Evolutionary conservation across 2,113 vertebrate genomes (phyloP), one percentile per base, ranked within the genome.

Genomic region (Muntiacus reevesi): DNA sequence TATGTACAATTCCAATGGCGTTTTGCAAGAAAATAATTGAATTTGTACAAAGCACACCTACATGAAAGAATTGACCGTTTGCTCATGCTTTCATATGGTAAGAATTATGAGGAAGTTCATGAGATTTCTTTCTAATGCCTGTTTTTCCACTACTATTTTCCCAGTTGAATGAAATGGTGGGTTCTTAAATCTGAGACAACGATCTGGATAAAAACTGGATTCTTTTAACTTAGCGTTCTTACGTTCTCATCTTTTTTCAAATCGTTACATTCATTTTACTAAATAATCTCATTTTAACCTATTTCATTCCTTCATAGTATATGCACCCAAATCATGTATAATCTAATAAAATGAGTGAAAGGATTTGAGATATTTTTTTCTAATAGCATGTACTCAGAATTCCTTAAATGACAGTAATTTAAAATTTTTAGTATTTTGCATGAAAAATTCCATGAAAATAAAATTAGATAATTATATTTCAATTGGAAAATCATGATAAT

Each of bases 51-150:
- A 98, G 83, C 43, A 78, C 76, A 36, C 21, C 21, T 92, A 54
- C 87, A 94, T 13, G 21, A 67, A 95, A 96, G 87, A 97, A 89
- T 36, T 97, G 79, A 67, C 89, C 90, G 23, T 97, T 91, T 84
- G 81, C 76, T 67, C 95, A 97, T 93, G 96, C 96, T 95, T 98
- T 98, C 97, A 97, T 95, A 86, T 64, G 91, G 54, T 87, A 97
- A 88, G 87, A 97, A 97, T 52, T 78, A 59, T 76, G 81, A 59
- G 23, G 55, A 91, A 97, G 98, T 92, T 93, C 95, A 76, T 88
- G 95, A 83, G 64, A 47, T 95, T 97, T 95, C 95, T 97, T 98
- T 97, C 89, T 97, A 98, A 97, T 2, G 45, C 57, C 87, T 97
- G 47, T 87, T 97, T 93, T 92, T 95, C 89, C 89, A 88, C 27